These are phyloP conservation scores for Phycodurus eques DNA, from an alignment of 2,113 vertebrate species.

Conservation along the genomic window DNA sequence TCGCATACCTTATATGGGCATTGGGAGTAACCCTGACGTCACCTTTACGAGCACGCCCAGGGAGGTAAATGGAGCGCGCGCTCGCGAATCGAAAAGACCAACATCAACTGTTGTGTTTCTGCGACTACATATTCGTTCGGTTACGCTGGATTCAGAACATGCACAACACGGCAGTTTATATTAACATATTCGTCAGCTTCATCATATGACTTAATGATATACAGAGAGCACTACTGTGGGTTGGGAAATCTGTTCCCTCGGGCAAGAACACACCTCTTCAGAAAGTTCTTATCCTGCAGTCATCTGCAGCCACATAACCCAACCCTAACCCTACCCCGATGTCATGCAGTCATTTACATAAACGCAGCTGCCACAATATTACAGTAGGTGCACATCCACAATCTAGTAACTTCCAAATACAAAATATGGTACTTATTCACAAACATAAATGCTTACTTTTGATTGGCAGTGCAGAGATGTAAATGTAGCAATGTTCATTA, in stretches of 20 bases:
- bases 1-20: conserved; percentile 57
- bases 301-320: neutral
- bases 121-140: neutral
- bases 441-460: too few species aligned
- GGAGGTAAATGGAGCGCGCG: conserved; percentile 7
- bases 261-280: neutral
- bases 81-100: neutral
- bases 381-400: neutral
- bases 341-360: neutral
- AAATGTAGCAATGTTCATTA: too few species aligned
- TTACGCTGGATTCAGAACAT: neutral
- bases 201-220: neutral
- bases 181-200: neutral
- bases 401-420: too few species aligned
- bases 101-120: neutral
- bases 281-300: neutral
- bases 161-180: neutral
- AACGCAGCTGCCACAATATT: neutral
- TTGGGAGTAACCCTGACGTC: conserved; percentile 32
- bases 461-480: too few species aligned
- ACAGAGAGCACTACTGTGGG: neutral
- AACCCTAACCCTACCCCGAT: too few species aligned
- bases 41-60: neutral
- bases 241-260: neutral
- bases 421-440: too few species aligned